A percentile compares a stretch with the other conserved stretches of the same genome.
These are phyloP conservation scores for Drosophila vallismaia DNA, from an alignment of 2,888 invertebrate genomes.

Conservation along the genomic window DNA sequence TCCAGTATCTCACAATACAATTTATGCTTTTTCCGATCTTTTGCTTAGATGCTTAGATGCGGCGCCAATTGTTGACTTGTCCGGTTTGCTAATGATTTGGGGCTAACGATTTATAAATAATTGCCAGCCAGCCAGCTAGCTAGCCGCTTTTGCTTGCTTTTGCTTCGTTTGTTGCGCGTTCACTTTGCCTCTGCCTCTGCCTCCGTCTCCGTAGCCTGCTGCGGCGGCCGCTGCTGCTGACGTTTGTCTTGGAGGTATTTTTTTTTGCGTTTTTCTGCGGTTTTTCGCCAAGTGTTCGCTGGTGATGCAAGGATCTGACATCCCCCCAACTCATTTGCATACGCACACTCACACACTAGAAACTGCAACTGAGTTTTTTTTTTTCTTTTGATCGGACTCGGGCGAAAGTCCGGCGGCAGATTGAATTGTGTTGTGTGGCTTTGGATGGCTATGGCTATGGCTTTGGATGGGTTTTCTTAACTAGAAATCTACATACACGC, in stretches of 20 bases:
- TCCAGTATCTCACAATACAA: constrained; percentile 31
- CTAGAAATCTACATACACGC: constrained; percentile 61
- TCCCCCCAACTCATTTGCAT: constrained; percentile 60
- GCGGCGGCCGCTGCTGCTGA: constrained; percentile 62
- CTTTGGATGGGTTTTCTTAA: constrained; percentile 53
- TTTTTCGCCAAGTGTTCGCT: constrained; percentile 50
- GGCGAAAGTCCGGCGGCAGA: constrained; percentile 56
- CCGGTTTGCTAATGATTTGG: constrained; percentile 21
- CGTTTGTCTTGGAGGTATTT: constrained; percentile 54
- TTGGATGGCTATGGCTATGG: constrained; percentile 2
- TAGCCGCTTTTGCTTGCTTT: constrained; percentile 23
- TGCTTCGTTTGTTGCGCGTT: constrained; percentile 37
- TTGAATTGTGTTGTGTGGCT: constrained; percentile 36
- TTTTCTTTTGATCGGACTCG: constrained; percentile 8
- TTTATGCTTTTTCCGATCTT: constrained; percentile 2
- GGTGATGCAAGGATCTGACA: constrained; percentile 70
- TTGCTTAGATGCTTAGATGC: constrained; percentile 1
- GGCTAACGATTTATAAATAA: constrained; percentile 47
- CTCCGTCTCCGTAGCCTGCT: constrained; percentile 32
- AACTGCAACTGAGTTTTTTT: constrained; percentile 47
- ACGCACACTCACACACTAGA: constrained; percentile 58
- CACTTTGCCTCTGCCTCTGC: constrained; percentile 22
- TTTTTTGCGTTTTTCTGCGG: constrained; percentile 53
- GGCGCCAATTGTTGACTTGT: constrained; percentile 46
- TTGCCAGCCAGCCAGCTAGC: constrained; percentile 28